Percentiles rank a stretch among this genome's conserved stretches.
Conservation (phyloP, 1,140 invertebrate genomes). For the Drosophila mayri region DNA sequence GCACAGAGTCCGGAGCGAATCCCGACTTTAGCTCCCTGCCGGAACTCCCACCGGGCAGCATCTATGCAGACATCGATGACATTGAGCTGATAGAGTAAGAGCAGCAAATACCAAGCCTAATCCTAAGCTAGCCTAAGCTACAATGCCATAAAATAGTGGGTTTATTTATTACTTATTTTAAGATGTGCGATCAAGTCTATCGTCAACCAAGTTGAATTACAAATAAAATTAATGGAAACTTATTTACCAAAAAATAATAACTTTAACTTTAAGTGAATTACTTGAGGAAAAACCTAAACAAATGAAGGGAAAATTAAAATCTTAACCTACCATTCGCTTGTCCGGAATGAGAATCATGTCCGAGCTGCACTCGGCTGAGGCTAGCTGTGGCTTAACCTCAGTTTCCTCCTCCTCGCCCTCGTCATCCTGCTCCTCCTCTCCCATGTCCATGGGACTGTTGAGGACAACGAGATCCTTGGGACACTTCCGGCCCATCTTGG, state of each 20-base stretch:
- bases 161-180: conserved; percentile 8
- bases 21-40: background rate
- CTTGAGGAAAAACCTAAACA: background rate
- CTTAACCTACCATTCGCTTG: conserved; percentile 67
- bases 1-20: conserved; percentile 1
- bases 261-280: background rate
- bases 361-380: conserved; percentile 68
- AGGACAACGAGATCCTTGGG: conserved; percentile 61
- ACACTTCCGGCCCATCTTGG: conserved; percentile 25
- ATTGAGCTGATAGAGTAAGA: conserved; percentile 77
- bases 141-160: conserved; percentile 16
- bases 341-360: conserved; percentile 74
- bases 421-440: conserved; percentile 48
- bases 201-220: conserved; percentile 7
- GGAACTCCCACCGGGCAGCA: conserved; percentile 63
- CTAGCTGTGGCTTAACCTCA: conserved; percentile 64
- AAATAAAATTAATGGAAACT: background rate
- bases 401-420: conserved; percentile 54
- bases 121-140: conserved; percentile 24
- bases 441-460: conserved; percentile 63
- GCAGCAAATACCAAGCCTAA: background rate
- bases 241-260: background rate
- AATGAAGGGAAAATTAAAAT: background rate
- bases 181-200: conserved; percentile 9
- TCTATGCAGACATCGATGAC: conserved; percentile 79